phyloP scores from a whole-genome alignment of 2,113 vertebrate genomes.

The Lota lota region DNA sequence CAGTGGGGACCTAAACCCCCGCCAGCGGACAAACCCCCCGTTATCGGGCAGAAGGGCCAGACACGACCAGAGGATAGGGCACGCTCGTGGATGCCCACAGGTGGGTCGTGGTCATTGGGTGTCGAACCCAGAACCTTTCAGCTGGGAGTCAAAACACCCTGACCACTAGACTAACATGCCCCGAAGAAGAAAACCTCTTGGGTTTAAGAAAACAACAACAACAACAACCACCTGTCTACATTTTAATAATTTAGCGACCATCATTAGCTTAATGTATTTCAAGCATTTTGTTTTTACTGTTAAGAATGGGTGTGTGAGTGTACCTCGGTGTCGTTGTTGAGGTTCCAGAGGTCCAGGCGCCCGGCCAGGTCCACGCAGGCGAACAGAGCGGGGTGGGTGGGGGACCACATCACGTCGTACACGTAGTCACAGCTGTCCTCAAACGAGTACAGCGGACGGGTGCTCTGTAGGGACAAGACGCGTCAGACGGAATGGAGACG shows the following conservation, averaged over 20 bases:
- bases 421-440: constrained; percentile 98
- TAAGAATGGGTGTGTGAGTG: constrained; percentile 8
- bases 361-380: constrained; percentile 95
- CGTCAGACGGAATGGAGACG: neutral
- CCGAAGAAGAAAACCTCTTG: too few relatives aligned
- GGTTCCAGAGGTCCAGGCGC: constrained; percentile 96
- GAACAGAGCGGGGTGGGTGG: constrained; percentile 93
- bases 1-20: constrained; percentile 85
- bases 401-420: constrained; percentile 98
- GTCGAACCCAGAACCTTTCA: too few relatives aligned
- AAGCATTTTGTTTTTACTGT: neutral
- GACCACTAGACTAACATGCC: too few relatives aligned
- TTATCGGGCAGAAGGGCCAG: neutral
- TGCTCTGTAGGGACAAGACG: constrained; percentile 75
- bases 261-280: neutral
- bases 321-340: constrained; percentile 97
- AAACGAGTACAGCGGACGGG: constrained; percentile 94
- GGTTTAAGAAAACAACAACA: too few relatives aligned
- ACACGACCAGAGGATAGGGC: neutral
- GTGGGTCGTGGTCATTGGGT: too few relatives aligned
- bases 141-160: too few relatives aligned
- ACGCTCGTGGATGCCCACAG: too few relatives aligned
- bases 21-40: neutral
- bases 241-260: neutral
- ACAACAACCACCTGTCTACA: neutral